Conservation (phyloP, 2,113 vertebrate genomes). For the Tachuris rubrigastra region DNA sequence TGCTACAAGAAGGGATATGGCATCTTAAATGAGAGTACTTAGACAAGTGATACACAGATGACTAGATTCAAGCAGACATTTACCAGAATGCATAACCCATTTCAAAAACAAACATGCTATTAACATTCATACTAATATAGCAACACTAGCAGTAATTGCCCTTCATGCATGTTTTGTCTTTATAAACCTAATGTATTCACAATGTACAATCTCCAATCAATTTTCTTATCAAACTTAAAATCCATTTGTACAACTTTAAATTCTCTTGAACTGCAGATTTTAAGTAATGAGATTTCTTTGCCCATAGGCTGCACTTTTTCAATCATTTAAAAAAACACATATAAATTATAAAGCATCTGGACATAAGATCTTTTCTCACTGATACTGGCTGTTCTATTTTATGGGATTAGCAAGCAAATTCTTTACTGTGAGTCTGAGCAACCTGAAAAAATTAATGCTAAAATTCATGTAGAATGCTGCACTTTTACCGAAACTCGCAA, state of each 20-base stretch:
- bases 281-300: constrained; percentile 19
- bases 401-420: not conserved
- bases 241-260: constrained; percentile 69
- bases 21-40: constrained; percentile 94
- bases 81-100: constrained; percentile 85
- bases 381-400: not conserved
- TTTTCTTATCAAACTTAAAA: constrained; percentile 75
- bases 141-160: constrained; percentile 82
- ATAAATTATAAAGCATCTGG: constrained; percentile 15
- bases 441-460: constrained; percentile 41
- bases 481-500: not conserved
- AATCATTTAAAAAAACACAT: not conserved
- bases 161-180: constrained; percentile 82
- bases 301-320: not conserved
- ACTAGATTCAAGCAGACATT: constrained; percentile 86
- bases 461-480: not conserved
- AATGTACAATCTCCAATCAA: constrained; percentile 79
- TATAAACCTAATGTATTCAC: constrained; percentile 78
- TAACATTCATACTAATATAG: constrained; percentile 85
- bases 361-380: not conserved
- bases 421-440: not conserved
- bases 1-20: constrained; percentile 88
- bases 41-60: constrained; percentile 87
- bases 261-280: constrained; percentile 61
- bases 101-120: constrained; percentile 86